Evolutionary conservation across 2,113 vertebrate species (phyloP).

Genomic region (Elephas maximus): DNA sequence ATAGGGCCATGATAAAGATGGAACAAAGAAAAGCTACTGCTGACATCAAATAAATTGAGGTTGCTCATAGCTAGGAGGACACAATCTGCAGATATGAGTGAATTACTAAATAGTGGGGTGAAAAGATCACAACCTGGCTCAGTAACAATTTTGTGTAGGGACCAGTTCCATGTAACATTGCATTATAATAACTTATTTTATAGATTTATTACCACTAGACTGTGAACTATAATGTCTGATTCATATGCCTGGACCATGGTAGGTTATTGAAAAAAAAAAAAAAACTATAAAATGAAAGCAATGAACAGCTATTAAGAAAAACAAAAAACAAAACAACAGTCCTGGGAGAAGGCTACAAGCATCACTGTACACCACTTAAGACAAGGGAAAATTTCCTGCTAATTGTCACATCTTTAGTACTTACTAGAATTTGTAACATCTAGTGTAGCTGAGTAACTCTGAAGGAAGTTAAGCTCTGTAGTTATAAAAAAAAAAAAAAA

Average conservation of each 20-base stretch:
- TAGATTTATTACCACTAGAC: not conserved
- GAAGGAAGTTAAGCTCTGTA: not conserved
- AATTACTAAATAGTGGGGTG: not conserved
- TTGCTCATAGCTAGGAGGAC: not conserved
- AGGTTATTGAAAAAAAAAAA: not conserved
- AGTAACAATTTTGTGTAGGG: not conserved
- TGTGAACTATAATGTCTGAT: not conserved
- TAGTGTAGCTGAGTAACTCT: not conserved
- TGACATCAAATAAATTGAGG: not conserved
- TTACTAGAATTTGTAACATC: not conserved
- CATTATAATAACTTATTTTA: not conserved
- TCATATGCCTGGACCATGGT: not conserved
- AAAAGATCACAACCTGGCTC: not conserved
- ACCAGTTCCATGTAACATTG: not conserved
- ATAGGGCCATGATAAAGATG: not conserved
- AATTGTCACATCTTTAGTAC: conserved; percentile 24
- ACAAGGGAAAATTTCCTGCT: not conserved
- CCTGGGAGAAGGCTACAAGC: not conserved
- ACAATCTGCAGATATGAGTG: not conserved
- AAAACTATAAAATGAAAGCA: not conserved
- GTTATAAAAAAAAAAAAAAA: not conserved
- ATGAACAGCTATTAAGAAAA: no score
- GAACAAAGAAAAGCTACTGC: not conserved
- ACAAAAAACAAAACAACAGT: not conserved
- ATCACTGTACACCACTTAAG: not conserved